Evolutionary conservation across 2,888 invertebrate genomes (phyloP).

Genomic region (Teinopalpus imperialis): DNA sequence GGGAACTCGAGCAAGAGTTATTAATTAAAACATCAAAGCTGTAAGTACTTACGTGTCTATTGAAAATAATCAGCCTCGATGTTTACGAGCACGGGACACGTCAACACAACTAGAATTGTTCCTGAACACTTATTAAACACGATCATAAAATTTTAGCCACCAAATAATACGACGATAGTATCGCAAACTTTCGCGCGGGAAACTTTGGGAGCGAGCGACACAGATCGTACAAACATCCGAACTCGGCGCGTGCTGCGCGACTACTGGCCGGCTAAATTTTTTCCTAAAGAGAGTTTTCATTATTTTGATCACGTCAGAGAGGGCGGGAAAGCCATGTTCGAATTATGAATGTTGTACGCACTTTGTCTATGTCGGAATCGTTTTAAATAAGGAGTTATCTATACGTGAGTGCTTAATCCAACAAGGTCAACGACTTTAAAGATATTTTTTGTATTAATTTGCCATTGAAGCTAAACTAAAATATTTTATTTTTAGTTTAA

Average conservation of each 20-base stretch:
- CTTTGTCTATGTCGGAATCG: slow-evolving; percentile 25
- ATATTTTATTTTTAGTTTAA: no score
- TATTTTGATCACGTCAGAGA: slow-evolving; percentile 46
- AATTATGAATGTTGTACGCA: slow-evolving; percentile 48
- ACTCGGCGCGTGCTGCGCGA: slow-evolving; percentile 54
- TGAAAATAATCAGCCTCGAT: slow-evolving; percentile 33
- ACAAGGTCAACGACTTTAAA: slow-evolving; percentile 1
- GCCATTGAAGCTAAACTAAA: no score
- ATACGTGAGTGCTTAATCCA: not conserved
- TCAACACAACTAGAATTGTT: slow-evolving; percentile 36
- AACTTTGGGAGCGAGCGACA: slow-evolving; percentile 45
- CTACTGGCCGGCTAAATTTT: slow-evolving; percentile 51
- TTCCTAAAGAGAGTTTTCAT: slow-evolving; percentile 49
- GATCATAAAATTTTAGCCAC: slow-evolving; percentile 34
- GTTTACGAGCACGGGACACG: slow-evolving; percentile 38
- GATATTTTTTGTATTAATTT: no score
- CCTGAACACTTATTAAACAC: slow-evolving; percentile 44
- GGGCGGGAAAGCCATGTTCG: slow-evolving; percentile 54
- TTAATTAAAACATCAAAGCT: no score
- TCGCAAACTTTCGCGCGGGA: slow-evolving; percentile 58
- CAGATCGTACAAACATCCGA: slow-evolving; percentile 33
- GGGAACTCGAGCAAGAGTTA: no score
- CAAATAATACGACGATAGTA: slow-evolving; percentile 14
- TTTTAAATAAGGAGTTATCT: slow-evolving; percentile 7
- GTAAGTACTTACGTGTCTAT: slow-evolving; percentile 16